These are phyloP conservation scores for Onychomys leucogaster DNA, from an alignment of 2,797 vertebrate genomes.

Conservation along the genomic window DNA sequence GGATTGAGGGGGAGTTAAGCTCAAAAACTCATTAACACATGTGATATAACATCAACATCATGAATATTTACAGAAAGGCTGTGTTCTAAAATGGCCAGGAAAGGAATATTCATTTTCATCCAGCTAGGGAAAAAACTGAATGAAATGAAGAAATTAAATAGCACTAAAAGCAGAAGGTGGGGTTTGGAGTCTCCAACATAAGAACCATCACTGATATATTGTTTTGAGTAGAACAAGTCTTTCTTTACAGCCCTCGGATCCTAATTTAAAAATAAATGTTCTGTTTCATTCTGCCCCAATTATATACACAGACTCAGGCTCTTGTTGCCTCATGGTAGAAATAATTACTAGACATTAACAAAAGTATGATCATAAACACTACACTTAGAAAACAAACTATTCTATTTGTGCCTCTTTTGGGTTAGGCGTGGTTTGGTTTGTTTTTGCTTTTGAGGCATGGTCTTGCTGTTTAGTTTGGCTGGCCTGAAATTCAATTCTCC, in stretches of 20 bases:
- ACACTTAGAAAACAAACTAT: constrained; percentile 18
- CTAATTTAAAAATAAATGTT: constrained; percentile 50
- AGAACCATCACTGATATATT: neutral
- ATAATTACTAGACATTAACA: neutral
- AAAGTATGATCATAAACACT: neutral
- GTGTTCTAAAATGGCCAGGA: neutral
- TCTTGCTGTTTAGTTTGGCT: neutral
- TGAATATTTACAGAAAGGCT: neutral
- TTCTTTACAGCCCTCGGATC: neutral
- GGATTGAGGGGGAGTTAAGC: neutral
- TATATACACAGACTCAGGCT: neutral
- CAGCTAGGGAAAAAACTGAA: neutral
- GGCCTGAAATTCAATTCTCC: neutral
- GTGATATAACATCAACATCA: neutral
- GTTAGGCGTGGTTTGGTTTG: neutral
- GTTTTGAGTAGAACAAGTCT: constrained; percentile 25
- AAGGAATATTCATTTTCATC: neutral
- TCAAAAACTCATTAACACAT: neutral
- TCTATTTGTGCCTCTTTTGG: neutral
- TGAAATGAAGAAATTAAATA: constrained; percentile 14
- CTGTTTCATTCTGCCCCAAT: constrained; percentile 16
- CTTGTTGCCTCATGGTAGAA: constrained; percentile 21
- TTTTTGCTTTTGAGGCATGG: neutral
- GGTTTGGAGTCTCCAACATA: neutral
- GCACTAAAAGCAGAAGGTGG: neutral